Conservation (phyloP, 2,797 vertebrate species). For the Decapterus maruadsi region DNA sequence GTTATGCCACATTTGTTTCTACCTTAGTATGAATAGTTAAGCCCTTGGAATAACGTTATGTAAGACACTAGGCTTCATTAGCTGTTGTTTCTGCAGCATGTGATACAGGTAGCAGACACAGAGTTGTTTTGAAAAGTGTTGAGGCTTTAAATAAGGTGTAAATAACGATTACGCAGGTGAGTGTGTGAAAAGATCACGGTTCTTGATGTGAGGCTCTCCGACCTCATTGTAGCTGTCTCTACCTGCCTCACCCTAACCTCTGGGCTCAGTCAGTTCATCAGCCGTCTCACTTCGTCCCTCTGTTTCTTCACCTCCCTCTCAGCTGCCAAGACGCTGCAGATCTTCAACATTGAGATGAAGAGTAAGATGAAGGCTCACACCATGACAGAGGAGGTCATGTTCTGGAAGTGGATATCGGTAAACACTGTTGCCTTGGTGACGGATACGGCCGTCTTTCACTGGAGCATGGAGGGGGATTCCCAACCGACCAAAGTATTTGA, state of each 20-base stretch:
- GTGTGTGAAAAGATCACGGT: neutral
- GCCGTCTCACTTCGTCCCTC: conserved; percentile 22
- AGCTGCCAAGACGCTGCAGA: conserved; percentile 96
- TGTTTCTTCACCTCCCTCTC: conserved; percentile 25
- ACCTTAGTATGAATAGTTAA: neutral
- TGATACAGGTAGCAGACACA: neutral
- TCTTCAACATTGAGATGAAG: conserved; percentile 98
- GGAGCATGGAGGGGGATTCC: conserved; percentile 96
- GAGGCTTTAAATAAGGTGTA: neutral
- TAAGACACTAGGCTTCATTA: neutral
- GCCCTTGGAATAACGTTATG: neutral
- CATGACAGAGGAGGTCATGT: conserved; percentile 94
- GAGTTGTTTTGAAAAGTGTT: neutral
- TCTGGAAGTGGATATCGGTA: conserved; percentile 97
- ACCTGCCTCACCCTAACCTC: neutral
- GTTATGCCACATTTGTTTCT: neutral
- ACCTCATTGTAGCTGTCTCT: neutral
- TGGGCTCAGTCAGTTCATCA: neutral
- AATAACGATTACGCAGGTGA: neutral
- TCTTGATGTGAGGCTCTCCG: neutral
- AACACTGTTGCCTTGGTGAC: conserved; percentile 94
- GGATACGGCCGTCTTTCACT: conserved; percentile 92
- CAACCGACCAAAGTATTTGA: conserved; percentile 94
- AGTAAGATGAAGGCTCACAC: conserved; percentile 96
- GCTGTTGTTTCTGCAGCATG: neutral